Base-by-base conservation (phyloP, 2,797 vertebrate species). In the Pseudomugil tenellus region DNA sequence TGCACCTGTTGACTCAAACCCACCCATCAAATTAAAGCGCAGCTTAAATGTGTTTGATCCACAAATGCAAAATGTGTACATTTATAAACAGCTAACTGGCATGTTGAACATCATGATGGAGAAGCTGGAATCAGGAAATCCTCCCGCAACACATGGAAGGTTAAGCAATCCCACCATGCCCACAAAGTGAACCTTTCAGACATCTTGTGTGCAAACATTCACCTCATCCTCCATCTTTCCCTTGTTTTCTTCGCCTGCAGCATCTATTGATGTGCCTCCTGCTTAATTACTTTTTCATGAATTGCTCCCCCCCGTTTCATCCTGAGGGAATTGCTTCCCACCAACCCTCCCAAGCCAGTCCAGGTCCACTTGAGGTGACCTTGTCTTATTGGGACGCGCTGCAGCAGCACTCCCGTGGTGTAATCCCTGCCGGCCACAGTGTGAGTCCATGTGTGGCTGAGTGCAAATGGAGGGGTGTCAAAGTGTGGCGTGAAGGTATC, bases 211-310 rank as follows among this genome's bases (percentile, higher is more conserved):
- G 78, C 80, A 76, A 84, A 84, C 81, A 81, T 26, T 17, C 14
- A 37, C 59, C 28, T 39, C 17, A 9, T 82, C 86, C 77, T 75
- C 60, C 0, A 21, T 63, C 70, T 34, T 74, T 58, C 83, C 55
- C 69, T 63, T 26, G 46, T 58, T 58, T 53, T 70, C 79, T 67
- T 75, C n/a, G 64, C 84, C 87, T 70, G 79, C 85, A 65, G 78
- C 83, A 43, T 77, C 83, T 80, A 84, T 76, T 74, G 80, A 88
- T 90, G 86, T 87, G 85, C 82, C 87, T 89, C 85, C 79, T 87
- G 80, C 72, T 89, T 88, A 90, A 91, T 91, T 87, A 91, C 87
- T 86, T 89, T 89, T 91, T 91, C 86, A 89, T 84, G 84, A 89
- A 67, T 86, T 77, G 77, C 77, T 88, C 81, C 85, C 63, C 4